Percentiles rank a stretch among this genome's conserved stretches.
phyloP scores from a whole-genome alignment of 2,888 invertebrate species.

The Lochmaea capreae region DNA sequence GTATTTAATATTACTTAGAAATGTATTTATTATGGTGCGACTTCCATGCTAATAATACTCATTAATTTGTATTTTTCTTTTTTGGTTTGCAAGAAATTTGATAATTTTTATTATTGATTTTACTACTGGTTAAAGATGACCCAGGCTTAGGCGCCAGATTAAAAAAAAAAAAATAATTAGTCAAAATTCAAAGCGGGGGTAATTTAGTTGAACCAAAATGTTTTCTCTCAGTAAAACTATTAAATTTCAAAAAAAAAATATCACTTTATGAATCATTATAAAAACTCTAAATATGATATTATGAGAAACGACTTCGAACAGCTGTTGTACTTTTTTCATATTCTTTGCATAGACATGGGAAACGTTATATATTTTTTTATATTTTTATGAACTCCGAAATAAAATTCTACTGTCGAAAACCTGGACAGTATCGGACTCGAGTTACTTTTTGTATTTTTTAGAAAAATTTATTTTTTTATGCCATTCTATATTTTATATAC shows the following conservation, averaged over 20 bases:
- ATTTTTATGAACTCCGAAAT: slow-evolving; percentile 30
- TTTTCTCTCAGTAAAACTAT: slow-evolving; percentile 52
- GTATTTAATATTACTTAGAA: too few species aligned
- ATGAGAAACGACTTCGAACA: slow-evolving; percentile 60
- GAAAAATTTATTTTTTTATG: slow-evolving; percentile 27
- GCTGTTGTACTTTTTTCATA: slow-evolving; percentile 55
- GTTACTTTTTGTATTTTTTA: slow-evolving; percentile 30
- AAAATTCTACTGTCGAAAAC: background rate
- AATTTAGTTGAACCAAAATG: slow-evolving; percentile 53
- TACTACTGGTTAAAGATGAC: too few species aligned
- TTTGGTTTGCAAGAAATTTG: too few species aligned
- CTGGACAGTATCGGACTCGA: background rate
- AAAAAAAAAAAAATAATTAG: background rate
- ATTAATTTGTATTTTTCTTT: too few species aligned
- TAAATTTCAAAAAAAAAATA: slow-evolving; percentile 42
- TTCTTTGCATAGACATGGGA: slow-evolving; percentile 45
- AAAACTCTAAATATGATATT: slow-evolving; percentile 61
- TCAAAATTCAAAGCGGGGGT: slow-evolving; percentile 50
- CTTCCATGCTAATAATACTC: too few species aligned
- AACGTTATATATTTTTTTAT: slow-evolving; percentile 40
- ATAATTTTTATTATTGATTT: too few species aligned
- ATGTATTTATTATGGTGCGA: too few species aligned
- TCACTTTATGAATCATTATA: slow-evolving; percentile 48
- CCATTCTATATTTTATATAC: slow-evolving; percentile 36
- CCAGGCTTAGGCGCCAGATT: background rate